Conservation (phyloP, 1,140 invertebrate genomes). For the Drosophila lacertosa region DNA sequence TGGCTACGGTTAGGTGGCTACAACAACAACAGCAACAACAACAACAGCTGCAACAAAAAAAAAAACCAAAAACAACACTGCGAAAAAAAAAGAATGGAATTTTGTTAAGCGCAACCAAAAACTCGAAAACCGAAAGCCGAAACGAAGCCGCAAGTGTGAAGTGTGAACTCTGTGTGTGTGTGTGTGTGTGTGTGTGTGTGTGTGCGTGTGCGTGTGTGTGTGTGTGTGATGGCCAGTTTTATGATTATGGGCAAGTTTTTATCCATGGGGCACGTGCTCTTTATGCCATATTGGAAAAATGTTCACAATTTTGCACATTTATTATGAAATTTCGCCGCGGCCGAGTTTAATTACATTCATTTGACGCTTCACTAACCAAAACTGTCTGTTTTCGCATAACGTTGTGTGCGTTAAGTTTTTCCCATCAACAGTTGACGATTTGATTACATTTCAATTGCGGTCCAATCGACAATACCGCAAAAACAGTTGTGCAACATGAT, state of each 20-base stretch:
- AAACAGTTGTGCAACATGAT: neutral
- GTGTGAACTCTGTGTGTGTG: too few relatives aligned
- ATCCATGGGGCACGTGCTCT: conserved; percentile 1
- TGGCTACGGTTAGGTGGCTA: conserved; percentile 42
- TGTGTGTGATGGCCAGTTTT: conserved; percentile 50
- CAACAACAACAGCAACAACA: neutral
- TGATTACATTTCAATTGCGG: conserved; percentile 15
- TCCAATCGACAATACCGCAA: conserved; percentile 6
- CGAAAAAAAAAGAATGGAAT: too few relatives aligned
- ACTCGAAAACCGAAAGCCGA: conserved; percentile 18
- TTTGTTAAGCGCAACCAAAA: conserved; percentile 2
- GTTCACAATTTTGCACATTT: conserved; percentile 44
- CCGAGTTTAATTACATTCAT: conserved; percentile 74
- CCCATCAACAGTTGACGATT: conserved; percentile 48
- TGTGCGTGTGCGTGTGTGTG: too few relatives aligned
- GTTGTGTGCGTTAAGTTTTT: conserved; percentile 42
- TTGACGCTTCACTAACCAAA: conserved; percentile 47
- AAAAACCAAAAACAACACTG: conserved; percentile 2
- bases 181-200: too few relatives aligned
- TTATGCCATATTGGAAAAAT: conserved; percentile 35
- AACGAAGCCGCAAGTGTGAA: conserved; percentile 46
- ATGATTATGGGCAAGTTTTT: conserved; percentile 54
- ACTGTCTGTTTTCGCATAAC: conserved; percentile 3
- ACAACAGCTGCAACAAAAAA: neutral
- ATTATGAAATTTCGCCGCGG: conserved; percentile 58